phyloP scores from a whole-genome alignment of 2,113 vertebrate genomes.

The Pampusana beccarii region DNA sequence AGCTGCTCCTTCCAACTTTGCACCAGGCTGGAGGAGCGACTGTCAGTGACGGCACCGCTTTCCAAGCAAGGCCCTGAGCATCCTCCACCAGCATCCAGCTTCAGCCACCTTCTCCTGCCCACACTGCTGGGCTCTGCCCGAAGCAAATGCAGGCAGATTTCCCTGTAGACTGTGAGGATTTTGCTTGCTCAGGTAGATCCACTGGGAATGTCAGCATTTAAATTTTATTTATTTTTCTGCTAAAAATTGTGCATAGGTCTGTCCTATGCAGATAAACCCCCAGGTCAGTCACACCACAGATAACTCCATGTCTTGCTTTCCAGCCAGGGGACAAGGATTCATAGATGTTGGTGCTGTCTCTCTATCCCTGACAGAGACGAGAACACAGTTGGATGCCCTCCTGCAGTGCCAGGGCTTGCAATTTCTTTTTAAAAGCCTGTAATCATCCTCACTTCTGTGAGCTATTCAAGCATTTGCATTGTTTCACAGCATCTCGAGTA shows the following conservation, averaged over 20 bases:
- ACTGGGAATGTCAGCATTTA: background rate
- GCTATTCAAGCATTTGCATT: constrained; percentile 11
- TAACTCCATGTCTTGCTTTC: background rate
- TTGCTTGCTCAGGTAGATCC: constrained; percentile 4
- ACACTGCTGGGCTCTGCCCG: background rate
- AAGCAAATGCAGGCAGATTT: constrained; percentile 18
- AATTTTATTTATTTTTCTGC: constrained; percentile 9
- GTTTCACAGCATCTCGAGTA: background rate
- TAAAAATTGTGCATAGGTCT: background rate
- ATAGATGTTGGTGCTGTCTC: background rate
- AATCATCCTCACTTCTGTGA: background rate
- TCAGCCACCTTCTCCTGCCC: background rate
- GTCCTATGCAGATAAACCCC: background rate
- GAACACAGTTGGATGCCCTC: background rate
- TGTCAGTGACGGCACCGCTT: rapidly evolving
- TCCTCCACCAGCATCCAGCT: background rate
- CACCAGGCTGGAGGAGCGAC: background rate
- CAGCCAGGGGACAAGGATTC: background rate
- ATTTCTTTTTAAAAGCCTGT: constrained; percentile 18
- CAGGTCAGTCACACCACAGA: background rate
- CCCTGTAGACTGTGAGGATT: background rate
- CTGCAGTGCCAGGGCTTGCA: background rate
- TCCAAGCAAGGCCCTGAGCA: background rate
- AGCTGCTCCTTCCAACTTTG: background rate
- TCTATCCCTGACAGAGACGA: background rate